These are phyloP conservation scores for Agriopis marginaria DNA, from an alignment of 2,888 invertebrate species.

Conservation along the genomic window DNA sequence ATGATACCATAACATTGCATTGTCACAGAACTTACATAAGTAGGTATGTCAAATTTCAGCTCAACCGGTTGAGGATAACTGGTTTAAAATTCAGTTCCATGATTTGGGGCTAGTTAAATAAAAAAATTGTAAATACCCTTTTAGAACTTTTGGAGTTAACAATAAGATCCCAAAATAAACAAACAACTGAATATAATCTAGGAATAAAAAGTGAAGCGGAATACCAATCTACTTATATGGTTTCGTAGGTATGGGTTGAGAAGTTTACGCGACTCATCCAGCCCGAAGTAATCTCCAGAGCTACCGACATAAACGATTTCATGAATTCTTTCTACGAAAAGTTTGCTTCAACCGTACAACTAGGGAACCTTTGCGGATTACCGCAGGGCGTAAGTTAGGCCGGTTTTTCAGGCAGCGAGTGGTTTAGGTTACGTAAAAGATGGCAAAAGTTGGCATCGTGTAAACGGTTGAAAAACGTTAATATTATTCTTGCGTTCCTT, in stretches of 20 bases:
- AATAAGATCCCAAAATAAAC: background rate
- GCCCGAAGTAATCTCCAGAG: slow-evolving; percentile 16
- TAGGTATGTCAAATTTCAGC: too few relatives aligned
- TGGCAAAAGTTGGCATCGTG: slow-evolving; percentile 7
- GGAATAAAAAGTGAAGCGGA: background rate
- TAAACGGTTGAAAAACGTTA: slow-evolving; percentile 8
- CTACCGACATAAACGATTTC: slow-evolving; percentile 24
- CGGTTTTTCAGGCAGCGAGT: slow-evolving; percentile 14
- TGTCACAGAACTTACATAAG: too few relatives aligned
- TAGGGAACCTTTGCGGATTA: slow-evolving; percentile 22
- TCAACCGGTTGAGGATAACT: too few relatives aligned
- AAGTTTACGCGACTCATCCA: slow-evolving; percentile 20
- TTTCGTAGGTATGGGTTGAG: slow-evolving; percentile 9
- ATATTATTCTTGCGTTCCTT: slow-evolving; percentile 12
- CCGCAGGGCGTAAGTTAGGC: slow-evolving; percentile 19
- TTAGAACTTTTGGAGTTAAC: too few relatives aligned
- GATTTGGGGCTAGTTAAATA: too few relatives aligned
- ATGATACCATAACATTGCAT: too few relatives aligned
- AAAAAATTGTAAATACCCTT: too few relatives aligned
- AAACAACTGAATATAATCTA: background rate
- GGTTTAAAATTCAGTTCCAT: too few relatives aligned
- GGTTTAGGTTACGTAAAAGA: slow-evolving; percentile 17
- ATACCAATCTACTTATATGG: slow-evolving; percentile 7
- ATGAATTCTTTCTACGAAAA: slow-evolving; percentile 25
- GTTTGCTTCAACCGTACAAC: slow-evolving; percentile 18